These are phyloP conservation scores for Enchytraeus crypticus DNA, from an alignment of 2,888 invertebrate genomes.

Conservation along the genomic window DNA sequence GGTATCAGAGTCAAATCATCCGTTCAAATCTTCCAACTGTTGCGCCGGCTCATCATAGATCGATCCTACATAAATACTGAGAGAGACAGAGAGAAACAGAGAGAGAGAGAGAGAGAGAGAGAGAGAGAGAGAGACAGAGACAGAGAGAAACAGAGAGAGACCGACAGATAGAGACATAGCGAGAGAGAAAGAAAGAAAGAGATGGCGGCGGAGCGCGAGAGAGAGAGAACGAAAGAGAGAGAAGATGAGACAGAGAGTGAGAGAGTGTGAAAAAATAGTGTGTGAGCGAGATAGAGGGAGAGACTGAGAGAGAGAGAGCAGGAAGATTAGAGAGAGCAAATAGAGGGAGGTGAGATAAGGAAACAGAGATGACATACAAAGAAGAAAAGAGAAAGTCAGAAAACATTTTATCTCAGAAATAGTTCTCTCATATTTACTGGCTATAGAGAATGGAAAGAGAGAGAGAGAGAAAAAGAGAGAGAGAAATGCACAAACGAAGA, in stretches of 20 bases:
- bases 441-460: too few relatives aligned
- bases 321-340: neutral
- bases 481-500: too few relatives aligned
- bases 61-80: too few relatives aligned
- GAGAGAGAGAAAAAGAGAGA: neutral
- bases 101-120: too few relatives aligned
- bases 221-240: neutral
- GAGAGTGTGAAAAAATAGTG: neutral
- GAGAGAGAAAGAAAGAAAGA: constrained; percentile 1
- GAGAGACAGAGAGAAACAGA: too few relatives aligned
- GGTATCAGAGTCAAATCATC: too few relatives aligned
- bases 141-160: too few relatives aligned
- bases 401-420: too few relatives aligned
- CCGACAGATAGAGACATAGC: too few relatives aligned
- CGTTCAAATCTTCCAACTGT: too few relatives aligned
- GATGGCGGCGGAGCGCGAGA: neutral
- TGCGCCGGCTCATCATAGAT: too few relatives aligned
- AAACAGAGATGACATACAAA: neutral
- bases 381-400: neutral
- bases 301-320: neutral
- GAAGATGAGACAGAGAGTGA: neutral
- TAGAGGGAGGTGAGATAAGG: neutral
- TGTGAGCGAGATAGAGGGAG: neutral
- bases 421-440: too few relatives aligned
- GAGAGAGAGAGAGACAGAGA: constrained; percentile 6